These are phyloP conservation scores for Romanogobio albipinnatus DNA, from an alignment of 2,113 vertebrate genomes.

Conservation along the genomic window DNA sequence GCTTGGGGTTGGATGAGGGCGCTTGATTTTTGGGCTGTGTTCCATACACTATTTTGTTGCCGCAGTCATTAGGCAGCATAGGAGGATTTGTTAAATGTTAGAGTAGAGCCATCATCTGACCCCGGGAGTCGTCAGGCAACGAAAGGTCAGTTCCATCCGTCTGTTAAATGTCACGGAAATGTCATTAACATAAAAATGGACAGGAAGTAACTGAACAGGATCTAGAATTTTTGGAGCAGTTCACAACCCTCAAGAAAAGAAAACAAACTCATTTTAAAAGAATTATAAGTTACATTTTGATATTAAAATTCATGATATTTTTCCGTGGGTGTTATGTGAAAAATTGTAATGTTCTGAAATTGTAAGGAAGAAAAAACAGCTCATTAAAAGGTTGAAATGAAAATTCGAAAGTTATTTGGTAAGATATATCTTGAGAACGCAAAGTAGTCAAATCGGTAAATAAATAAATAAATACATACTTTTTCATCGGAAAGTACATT, in stretches of 20 bases:
- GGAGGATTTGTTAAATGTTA: constrained; percentile 44
- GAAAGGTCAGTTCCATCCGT: constrained; percentile 26
- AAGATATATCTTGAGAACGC: not conserved
- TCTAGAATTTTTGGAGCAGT: not conserved
- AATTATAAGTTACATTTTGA: not conserved
- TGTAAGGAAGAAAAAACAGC: not conserved
- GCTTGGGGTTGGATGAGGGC: constrained; percentile 34
- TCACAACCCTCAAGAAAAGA: not conserved
- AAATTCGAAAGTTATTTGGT: not conserved
- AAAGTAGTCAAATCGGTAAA: not conserved
- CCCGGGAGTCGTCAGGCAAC: constrained; percentile 14
- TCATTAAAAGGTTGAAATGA: not conserved
- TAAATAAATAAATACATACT: too few relatives aligned
- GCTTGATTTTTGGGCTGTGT: constrained; percentile 38
- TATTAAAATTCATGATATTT: not conserved
- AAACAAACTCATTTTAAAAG: not conserved
- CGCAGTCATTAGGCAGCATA: not conserved
- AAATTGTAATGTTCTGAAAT: not conserved
- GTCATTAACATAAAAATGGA: constrained; percentile 43
- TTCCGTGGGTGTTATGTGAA: not conserved
- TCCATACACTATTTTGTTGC: constrained; percentile 25
- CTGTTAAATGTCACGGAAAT: constrained; percentile 46
- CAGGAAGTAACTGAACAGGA: not conserved
- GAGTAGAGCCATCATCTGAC: constrained; percentile 4
- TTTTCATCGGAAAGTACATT: too few relatives aligned